phyloP scores from a whole-genome alignment of 2,797 vertebrate species.

The Cyprinodon diabolis region DNA sequence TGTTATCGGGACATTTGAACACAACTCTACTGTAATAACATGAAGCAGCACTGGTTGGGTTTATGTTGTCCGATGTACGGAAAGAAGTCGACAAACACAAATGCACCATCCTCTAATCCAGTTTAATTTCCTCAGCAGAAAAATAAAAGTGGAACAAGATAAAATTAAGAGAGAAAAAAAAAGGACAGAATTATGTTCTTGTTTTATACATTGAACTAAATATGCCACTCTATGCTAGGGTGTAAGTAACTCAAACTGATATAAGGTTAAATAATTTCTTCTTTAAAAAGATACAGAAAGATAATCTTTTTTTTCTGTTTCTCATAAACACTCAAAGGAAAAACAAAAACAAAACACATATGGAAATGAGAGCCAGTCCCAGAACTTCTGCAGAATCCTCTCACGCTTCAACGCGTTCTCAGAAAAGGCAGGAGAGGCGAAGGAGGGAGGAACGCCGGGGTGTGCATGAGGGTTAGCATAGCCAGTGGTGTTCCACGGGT shows the following conservation, averaged over 20 bases:
- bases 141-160: slow-evolving; percentile 74
- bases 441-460: slow-evolving; percentile 16
- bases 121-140: slow-evolving; percentile 80
- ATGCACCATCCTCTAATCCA: slow-evolving; percentile 70
- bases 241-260: slow-evolving; percentile 97
- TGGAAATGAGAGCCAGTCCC: slow-evolving; percentile 55
- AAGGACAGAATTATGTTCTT: slow-evolving; percentile 82
- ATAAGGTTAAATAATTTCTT: slow-evolving; percentile 94
- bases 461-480: slow-evolving; percentile 62
- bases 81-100: slow-evolving; percentile 16
- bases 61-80: background rate
- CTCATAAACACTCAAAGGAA: slow-evolving; percentile 65
- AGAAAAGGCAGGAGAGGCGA: slow-evolving; percentile 24
- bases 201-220: slow-evolving; percentile 94
- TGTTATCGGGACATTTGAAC: too few relatives aligned
- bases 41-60: background rate
- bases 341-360: slow-evolving; percentile 31
- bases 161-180: slow-evolving; percentile 71
- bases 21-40: background rate
- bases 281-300: slow-evolving; percentile 83
- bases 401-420: slow-evolving; percentile 32
- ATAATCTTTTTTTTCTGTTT: slow-evolving; percentile 73
- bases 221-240: slow-evolving; percentile 92
- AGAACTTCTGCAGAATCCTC: slow-evolving; percentile 21
- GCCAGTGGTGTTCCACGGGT: slow-evolving; percentile 51